Percentiles rank a stretch among this genome's conserved stretches.
Conservation (phyloP, 1,140 invertebrate genomes). For the Phenacoccus solenopsis region DNA sequence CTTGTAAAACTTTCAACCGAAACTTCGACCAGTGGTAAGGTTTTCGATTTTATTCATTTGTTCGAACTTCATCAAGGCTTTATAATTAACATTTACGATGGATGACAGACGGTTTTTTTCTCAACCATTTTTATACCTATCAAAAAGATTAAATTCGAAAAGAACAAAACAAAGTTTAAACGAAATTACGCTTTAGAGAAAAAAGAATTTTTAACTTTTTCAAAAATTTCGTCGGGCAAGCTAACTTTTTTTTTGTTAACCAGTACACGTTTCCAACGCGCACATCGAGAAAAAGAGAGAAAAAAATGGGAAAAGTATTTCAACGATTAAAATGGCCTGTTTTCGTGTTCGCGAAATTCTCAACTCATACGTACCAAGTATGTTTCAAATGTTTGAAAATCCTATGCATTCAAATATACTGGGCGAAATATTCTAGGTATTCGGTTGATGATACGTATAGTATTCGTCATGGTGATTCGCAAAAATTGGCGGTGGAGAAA, state of each 20-base stretch:
- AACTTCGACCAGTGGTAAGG: no score
- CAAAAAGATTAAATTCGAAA: neutral
- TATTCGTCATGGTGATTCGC: no score
- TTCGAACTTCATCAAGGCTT: neutral
- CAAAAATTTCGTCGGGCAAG: neutral
- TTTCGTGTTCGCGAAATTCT: no score
- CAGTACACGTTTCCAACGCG: neutral
- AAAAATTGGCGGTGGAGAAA: no score
- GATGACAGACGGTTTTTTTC: neutral
- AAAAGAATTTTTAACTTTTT: neutral
- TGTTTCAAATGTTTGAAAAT: no score
- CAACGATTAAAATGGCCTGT: neutral
- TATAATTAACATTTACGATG: neutral
- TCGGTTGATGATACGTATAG: no score
- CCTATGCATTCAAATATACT: no score
- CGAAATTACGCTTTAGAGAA: neutral
- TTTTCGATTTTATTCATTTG: no score
- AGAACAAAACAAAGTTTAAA: neutral
- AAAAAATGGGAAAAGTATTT: neutral
- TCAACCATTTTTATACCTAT: neutral
- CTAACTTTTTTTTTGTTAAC: neutral
- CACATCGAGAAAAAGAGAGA: no score
- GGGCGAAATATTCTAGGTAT: no score
- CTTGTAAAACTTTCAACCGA: no score
- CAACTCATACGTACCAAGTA: no score